Base-by-base conservation (phyloP, 2,113 vertebrate species). In the Thamnaconus septentrionalis region DNA sequence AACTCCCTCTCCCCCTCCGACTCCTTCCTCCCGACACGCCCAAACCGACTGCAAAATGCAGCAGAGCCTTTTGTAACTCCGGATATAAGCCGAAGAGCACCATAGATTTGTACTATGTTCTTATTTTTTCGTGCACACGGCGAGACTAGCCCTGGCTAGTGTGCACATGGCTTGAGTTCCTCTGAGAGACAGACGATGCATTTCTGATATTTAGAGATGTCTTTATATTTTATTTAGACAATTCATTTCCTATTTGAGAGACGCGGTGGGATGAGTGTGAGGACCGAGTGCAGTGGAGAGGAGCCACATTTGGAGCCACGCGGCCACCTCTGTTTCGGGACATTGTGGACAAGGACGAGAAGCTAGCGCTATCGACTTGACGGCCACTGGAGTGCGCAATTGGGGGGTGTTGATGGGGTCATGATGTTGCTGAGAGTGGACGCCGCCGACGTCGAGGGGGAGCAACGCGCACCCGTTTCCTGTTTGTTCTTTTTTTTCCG, bases 171-270 rank as follows among this genome's bases (percentile, higher is more conserved):
- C 76, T 87, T 53, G 69, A 82, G 81, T 67, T 87, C 91, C 79
- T 91, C 89, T 79, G 54, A 39, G 57, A 57, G 42, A 70, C 86
- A 85, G 77, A 69, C 81, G 86, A 67, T 88, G 90, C 68, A 85
- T 92, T 92, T 92, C 81, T 89, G 82, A 90, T 90, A 91, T 90
- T 90, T 93, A 94, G 88, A 92, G 86, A 91, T 92, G 88, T 92
- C 86, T 93, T 91, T 72, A 72, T 87, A 73, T 93, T 94, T 93
- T 89, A 90, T 89, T 89, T 83, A 93, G 84, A 91, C 75, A 78
- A 84, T 85, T 91, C 87, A 88, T 82, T 80, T 76, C 82, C 75
- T 86, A 56, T 88, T 75, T 87, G 81, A 87, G 81, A 75, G 74
- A 66, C 67, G 18, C 18, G 58, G 53, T 54, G 71, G 79, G 78